These are phyloP conservation scores for Zosterops hypoxanthus DNA, from an alignment of 2,113 vertebrate species.

Conservation along the genomic window DNA sequence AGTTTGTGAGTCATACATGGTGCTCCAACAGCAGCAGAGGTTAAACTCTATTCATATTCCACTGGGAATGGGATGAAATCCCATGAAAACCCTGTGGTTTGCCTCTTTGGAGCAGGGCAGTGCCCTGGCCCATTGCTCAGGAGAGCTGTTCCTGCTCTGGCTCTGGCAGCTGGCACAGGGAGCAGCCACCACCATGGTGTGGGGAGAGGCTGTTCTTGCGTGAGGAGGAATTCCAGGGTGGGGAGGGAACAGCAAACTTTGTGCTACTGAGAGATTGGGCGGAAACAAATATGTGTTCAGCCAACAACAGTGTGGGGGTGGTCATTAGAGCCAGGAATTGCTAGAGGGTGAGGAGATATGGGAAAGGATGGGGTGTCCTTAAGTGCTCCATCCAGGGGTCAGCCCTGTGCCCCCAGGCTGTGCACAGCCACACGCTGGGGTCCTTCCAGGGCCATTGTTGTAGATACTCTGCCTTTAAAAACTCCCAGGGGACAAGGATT, in stretches of 20 bases:
- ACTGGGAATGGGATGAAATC: background rate
- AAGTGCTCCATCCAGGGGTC: background rate
- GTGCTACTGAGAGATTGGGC: background rate
- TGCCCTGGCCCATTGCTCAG: rapidly evolving
- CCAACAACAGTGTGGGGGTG: rapidly evolving
- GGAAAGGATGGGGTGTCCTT: background rate
- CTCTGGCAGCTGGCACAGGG: rapidly evolving
- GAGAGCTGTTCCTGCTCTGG: background rate
- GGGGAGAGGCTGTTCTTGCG: background rate
- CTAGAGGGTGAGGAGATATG: background rate
- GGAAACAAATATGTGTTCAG: background rate
- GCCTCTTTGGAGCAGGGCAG: rapidly evolving
- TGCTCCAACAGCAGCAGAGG: background rate
- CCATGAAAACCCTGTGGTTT: background rate
- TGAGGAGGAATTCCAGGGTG: background rate
- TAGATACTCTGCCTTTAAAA: background rate
- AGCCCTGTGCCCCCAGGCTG: background rate
- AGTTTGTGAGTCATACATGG: background rate
- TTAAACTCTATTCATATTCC: background rate
- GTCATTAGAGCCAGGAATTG: background rate
- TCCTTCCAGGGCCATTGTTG: too few relatives aligned
- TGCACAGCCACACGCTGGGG: background rate
- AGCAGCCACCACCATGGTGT: rapidly evolving
- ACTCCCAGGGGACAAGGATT: background rate
- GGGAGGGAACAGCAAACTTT: background rate